phyloP scores from a whole-genome alignment of 2,888 invertebrate genomes.

The Drosophila parthenogenetica region DNA sequence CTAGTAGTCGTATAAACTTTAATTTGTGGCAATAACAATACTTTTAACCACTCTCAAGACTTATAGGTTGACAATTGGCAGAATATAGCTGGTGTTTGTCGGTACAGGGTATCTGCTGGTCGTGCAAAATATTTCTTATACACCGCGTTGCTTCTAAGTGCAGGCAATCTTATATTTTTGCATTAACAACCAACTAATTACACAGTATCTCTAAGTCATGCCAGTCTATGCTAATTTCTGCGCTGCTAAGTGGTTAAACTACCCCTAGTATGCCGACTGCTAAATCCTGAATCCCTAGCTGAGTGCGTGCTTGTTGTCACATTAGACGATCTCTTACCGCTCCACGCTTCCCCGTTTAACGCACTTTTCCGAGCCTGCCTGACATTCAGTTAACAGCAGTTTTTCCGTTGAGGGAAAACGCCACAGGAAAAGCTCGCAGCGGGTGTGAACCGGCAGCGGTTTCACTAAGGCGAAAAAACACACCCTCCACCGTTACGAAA shows the following conservation, averaged over 20 bases:
- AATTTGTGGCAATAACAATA: neutral
- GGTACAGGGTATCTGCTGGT: neutral
- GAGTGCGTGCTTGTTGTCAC: constrained; percentile 37
- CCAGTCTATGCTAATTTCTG: neutral
- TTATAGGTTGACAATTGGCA: neutral
- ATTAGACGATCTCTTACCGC: constrained; percentile 12
- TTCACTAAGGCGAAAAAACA: neutral
- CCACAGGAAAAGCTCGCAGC: constrained; percentile 30
- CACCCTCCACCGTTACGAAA: neutral
- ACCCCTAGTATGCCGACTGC: constrained; percentile 4
- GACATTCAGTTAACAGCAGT: constrained; percentile 24
- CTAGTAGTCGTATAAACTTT: neutral
- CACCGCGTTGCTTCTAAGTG: no score
- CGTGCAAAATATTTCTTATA: neutral
- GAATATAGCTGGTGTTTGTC: neutral
- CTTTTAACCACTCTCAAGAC: neutral
- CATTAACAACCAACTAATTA: neutral
- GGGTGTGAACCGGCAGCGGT: constrained; percentile 11
- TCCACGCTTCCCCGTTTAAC: neutral
- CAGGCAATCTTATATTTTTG: no score
- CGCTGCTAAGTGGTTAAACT: constrained; percentile 1
- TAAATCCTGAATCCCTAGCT: neutral
- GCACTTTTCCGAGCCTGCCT: constrained; percentile 3
- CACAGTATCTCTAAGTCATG: constrained; percentile 16
- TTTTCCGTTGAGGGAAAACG: constrained; percentile 31